Base-by-base conservation (phyloP, 2,888 invertebrate genomes). In the Cheilosia vernalis region DNA sequence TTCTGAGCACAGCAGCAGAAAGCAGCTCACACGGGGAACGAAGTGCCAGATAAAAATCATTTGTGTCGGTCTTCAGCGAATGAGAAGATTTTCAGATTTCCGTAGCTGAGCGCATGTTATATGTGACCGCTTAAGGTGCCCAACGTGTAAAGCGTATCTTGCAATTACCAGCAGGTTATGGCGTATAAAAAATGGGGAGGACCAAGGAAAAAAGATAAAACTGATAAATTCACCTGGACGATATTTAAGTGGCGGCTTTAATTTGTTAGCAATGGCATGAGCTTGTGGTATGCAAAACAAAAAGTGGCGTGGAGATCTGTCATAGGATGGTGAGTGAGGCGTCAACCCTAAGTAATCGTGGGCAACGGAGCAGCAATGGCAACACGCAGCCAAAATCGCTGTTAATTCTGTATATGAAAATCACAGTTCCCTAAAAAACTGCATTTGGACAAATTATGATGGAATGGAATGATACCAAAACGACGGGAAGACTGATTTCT, bases 1-100 rank as follows among this genome's bases (percentile, higher is more conserved):
- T n/a, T n/a, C n/a, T n/a, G n/a, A 24, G 3, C 72, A 76, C 76
- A 72, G 85, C 81, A 85, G 84, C 69, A 80, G 69, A 74, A 85
- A 63, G 66, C 80, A 67, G 76, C 76, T 81, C 85, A 67, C 76
- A 77, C 76, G 63, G 67, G 15, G 64, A 67, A 76, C 72, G 44
- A 17, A 85, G 66, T 81, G 76, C 27, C 76, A 72, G 85, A 81
- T 81, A 85, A 77, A 85, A 85, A 85, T 77, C 81, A 66, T 72
- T 85, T 81, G 77, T 76, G 49, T 85, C 66, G 76, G 61, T 17
- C 74, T 66, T 85, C 60, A 72, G 78, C 56, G 53, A 44, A 63
- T 51, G 56, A 56, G 69, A 47, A 79, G 85, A 72, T 70, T 55
- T 72, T 58, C 55, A 67, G 70, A 72, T 53, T 79, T 70, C 66